phyloP scores from a whole-genome alignment of 2,888 invertebrate species.

The Tetramorium bicarinatum region DNA sequence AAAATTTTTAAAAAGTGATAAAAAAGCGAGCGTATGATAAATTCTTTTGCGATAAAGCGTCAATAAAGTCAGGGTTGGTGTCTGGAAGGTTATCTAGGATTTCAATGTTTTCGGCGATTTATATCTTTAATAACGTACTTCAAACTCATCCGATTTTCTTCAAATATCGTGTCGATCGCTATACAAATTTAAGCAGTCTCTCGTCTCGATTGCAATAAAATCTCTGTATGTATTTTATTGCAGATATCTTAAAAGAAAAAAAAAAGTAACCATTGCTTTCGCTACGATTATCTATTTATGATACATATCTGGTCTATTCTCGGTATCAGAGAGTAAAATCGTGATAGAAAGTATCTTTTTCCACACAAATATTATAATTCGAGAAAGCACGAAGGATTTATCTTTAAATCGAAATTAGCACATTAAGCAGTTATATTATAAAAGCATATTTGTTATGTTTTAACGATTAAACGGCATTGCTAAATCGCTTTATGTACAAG shows the following conservation, averaged over 20 bases:
- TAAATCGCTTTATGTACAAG: not conserved
- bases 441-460: constrained; percentile 16
- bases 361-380: constrained; percentile 19
- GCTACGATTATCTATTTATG: constrained; percentile 33
- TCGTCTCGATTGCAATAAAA: not conserved
- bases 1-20: constrained; percentile 38
- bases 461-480: not conserved
- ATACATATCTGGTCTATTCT: constrained; percentile 34
- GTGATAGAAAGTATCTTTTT: constrained; percentile 38
- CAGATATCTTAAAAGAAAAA: not conserved
- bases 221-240: not conserved
- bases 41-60: constrained; percentile 40
- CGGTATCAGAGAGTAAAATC: constrained; percentile 14
- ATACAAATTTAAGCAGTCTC: not conserved
- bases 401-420: not conserved
- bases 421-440: not conserved
- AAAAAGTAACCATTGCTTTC: constrained; percentile 31
- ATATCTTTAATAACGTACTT: constrained; percentile 25
- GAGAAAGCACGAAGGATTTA: constrained; percentile 21
- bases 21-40: constrained; percentile 25
- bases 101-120: constrained; percentile 46
- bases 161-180: constrained; percentile 13
- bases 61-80: constrained; percentile 45
- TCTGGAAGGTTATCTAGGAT: constrained; percentile 53
- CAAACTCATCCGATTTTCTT: constrained; percentile 17